These are phyloP conservation scores for Carcinoscorpius rotundicauda DNA, from an alignment of 1,140 invertebrate species.

Conservation along the genomic window DNA sequence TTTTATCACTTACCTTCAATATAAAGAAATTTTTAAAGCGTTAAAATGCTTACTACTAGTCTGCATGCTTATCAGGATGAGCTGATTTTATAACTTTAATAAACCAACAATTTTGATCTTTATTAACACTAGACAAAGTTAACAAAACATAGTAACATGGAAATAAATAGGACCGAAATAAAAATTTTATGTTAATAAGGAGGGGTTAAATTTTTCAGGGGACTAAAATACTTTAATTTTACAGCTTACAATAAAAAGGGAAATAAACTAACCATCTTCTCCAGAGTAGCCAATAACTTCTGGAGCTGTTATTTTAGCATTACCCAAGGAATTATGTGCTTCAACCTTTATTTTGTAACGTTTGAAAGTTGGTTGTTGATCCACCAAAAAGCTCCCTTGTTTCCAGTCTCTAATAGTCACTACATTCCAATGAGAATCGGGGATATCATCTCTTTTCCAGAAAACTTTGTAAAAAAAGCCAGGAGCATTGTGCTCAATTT, in stretches of 20 bases:
- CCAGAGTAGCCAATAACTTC: conserved; percentile 85
- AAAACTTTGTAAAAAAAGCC: conserved; percentile 81
- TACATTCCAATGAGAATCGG: conserved; percentile 53
- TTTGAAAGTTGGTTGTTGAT: conserved; percentile 81
- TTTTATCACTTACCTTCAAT: no score
- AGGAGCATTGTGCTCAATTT: conserved; percentile 91
- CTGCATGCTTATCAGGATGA: no score
- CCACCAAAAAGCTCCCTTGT: conserved; percentile 47
- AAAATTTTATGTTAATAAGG: no score
- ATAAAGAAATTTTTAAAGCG: no score
- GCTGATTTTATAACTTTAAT: no score
- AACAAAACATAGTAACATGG: no score
- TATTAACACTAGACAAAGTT: no score
- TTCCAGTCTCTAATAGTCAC: conserved; percentile 66
- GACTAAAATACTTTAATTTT: no score
- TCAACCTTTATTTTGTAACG: conserved; percentile 81
- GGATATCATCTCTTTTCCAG: conserved; percentile 61
- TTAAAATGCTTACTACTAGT: no score
- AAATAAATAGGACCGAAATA: no score
- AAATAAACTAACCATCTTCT: conserved; percentile 49
- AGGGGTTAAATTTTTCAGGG: no score
- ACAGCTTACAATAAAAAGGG: not conserved
- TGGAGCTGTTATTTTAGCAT: conserved; percentile 63
- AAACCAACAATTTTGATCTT: no score
- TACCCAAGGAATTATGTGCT: conserved; percentile 78